Evolutionary conservation across 2,797 vertebrate species (phyloP).

Genomic region (Acestrorhynchus altus): DNA sequence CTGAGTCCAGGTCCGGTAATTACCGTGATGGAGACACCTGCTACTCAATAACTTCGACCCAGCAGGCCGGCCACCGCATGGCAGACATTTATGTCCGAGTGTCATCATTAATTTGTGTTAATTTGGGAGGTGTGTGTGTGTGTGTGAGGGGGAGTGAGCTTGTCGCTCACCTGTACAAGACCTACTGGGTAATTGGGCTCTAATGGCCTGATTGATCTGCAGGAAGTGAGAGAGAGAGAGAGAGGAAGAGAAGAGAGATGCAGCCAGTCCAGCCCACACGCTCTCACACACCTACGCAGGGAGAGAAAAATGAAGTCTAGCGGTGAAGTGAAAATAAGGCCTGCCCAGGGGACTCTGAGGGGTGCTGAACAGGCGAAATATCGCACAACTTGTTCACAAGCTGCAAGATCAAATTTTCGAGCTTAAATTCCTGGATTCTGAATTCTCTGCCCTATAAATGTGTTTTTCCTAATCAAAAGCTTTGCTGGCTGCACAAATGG

Average conservation of each 20-base stretch:
- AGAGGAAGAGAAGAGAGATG: conserved; percentile 41
- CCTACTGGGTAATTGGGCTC: conserved; percentile 82
- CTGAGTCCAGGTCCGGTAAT: conserved; percentile 79
- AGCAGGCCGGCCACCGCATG: conserved; percentile 79
- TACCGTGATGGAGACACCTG: conserved; percentile 84
- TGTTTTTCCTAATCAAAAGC: neutral
- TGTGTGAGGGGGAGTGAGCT: conserved; percentile 60
- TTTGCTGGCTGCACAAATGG: neutral
- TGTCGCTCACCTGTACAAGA: conserved; percentile 81
- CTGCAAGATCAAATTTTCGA: conserved; percentile 9
- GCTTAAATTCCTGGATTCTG: neutral
- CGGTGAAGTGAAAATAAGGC: neutral
- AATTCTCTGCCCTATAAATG: neutral
- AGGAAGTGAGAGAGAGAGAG: conserved; percentile 18
- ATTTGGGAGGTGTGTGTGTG: conserved; percentile 75
- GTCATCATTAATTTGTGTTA: conserved; percentile 87
- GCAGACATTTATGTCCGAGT: conserved; percentile 85
- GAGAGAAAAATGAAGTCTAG: neutral
- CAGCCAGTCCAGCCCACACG: neutral
- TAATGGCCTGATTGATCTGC: conserved; percentile 87
- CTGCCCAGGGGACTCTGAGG: conserved; percentile 3
- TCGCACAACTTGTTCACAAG: neutral
- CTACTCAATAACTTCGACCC: conserved; percentile 86
- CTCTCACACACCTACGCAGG: conserved; percentile 3
- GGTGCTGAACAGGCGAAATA: conserved; percentile 19